Evolutionary conservation across 2,113 vertebrate species (phyloP), one percentile per base, ranked within the genome.

Genomic region (Oxyura jamaicensis): DNA sequence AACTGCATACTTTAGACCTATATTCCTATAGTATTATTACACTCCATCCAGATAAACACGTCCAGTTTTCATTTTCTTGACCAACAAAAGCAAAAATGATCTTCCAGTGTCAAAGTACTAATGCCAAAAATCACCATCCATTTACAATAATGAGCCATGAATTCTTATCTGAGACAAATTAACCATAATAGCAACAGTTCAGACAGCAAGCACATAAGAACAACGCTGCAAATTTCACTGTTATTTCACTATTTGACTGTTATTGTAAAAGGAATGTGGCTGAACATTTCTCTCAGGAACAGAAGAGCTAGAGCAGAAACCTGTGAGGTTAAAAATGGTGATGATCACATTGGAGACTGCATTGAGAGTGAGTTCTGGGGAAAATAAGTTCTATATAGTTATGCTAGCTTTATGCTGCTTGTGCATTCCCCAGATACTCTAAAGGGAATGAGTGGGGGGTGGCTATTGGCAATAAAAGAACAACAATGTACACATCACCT

Each of bases 401-500:
- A 5, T 23, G 23, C 18, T 69, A 8, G 6, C 55, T 77, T 36
- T 9, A 6, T 28, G 59, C 26, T 86, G 35, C 55, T 56, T 33
- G 41, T 50, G 23, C 12, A 55, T 44, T n/a, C 52, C 55, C 36
- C 1, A 2, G 41, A 11, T 11, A 13, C 13, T 33, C 44, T 69
- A 28, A 29, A 62, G 41, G 19, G 11, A 77, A 66, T 36, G 50
- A 33, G 15, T 48, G 46, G 21, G 46, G 5, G 20, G 20, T 71
- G 58, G 4, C 31, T 44, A 16, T 33, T 39, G 83, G 36, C 48
- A 16, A 13, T 2, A 0, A 5, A 23, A 46, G 13, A 82, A 7
- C 11, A 67, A 5, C 1, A 3, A 14, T 39, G 46, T 46, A 11
- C 59, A n/a, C 2, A 5, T 3, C 1, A 2, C 25, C 11, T 39